phyloP scores from a whole-genome alignment of 2,797 vertebrate species.

The Pagetopsis macropterus region DNA sequence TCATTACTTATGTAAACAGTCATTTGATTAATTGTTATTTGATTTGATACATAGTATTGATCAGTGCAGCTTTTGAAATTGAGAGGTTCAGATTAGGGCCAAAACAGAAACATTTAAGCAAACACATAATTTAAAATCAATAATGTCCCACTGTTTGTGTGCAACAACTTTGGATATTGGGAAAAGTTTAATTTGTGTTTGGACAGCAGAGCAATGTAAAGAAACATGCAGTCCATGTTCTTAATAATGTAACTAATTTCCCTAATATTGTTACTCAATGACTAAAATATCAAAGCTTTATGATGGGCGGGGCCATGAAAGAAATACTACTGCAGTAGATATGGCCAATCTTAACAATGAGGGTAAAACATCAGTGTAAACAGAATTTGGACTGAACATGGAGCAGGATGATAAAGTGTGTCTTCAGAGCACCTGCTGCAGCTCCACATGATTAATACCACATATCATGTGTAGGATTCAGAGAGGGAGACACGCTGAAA shows the following conservation, averaged over 20 bases:
- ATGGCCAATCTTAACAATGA: neutral
- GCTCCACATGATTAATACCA: conserved; percentile 36
- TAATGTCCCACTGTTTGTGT: neutral
- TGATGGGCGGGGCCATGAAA: neutral
- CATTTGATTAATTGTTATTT: no score
- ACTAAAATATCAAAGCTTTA: neutral
- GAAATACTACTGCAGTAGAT: neutral
- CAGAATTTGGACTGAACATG: conserved; percentile 11
- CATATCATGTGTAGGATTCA: conserved; percentile 57
- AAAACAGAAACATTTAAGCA: neutral
- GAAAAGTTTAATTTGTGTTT: neutral
- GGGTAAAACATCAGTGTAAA: conserved; percentile 8
- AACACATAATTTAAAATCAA: neutral
- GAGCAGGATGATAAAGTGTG: conserved; percentile 40
- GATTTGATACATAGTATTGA: neutral
- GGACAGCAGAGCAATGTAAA: neutral
- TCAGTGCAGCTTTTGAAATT: neutral
- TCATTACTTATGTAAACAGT: no score
- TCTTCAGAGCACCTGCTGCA: conserved; percentile 64
- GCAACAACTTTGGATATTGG: neutral
- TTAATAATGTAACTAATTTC: neutral
- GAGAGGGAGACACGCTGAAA: conserved; percentile 42
- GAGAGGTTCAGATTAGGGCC: neutral
- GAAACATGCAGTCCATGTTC: neutral
- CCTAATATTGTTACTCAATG: neutral